phyloP scores from a whole-genome alignment of 2,797 vertebrate species.

The Tauraco hartlaubi region DNA sequence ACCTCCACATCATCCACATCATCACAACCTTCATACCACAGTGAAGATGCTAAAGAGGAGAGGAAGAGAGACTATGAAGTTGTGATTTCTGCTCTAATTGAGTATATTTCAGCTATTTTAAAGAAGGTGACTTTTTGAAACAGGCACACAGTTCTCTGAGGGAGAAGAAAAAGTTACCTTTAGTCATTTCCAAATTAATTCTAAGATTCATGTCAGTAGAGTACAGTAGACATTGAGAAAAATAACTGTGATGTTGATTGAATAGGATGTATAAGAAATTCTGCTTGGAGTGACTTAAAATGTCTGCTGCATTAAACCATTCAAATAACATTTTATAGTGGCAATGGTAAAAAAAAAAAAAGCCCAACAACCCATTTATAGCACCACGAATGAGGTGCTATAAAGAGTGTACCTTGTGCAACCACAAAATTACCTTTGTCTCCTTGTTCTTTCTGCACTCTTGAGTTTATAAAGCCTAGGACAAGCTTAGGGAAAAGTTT shows the following conservation, averaged over 20 bases:
- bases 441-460: background rate
- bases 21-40: background rate
- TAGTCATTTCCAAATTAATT: background rate
- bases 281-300: background rate
- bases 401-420: background rate
- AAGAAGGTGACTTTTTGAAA: background rate
- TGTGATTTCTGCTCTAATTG: background rate
- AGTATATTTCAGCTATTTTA: background rate
- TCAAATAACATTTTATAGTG: background rate
- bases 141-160: background rate
- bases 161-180: background rate
- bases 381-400: background rate
- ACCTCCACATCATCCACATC: fast-evolving
- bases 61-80: background rate
- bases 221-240: background rate
- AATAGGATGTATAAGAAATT: background rate
- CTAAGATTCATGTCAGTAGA: background rate
- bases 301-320: background rate
- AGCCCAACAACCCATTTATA: background rate
- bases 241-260: background rate
- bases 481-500: background rate
- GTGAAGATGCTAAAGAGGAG: background rate
- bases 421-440: background rate
- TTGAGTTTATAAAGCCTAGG: background rate
- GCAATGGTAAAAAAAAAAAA: background rate